phyloP scores from a whole-genome alignment of 1,140 invertebrate species.

The Drosophila nannoptera region DNA sequence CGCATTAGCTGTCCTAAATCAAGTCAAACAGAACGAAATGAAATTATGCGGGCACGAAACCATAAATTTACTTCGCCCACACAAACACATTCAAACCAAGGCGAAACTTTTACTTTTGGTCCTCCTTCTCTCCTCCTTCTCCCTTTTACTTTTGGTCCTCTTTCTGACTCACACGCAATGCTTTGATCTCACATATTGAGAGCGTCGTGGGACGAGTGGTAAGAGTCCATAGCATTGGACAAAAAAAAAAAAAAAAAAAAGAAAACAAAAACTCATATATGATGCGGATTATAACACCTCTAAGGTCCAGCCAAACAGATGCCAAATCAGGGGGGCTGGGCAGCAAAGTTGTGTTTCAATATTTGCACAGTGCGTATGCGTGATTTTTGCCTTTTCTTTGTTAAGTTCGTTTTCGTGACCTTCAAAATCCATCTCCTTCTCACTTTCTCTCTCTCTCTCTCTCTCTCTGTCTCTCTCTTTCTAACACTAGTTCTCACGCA shows the following conservation, averaged over 20 bases:
- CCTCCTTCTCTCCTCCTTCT: not conserved
- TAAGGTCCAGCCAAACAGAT: conserved; percentile 19
- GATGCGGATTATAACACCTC: conserved; percentile 31
- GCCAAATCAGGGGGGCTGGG: conserved; percentile 49
- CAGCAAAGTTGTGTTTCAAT: conserved; percentile 30
- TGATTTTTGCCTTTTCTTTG: conserved; percentile 46
- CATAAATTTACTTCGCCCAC: conserved; percentile 67
- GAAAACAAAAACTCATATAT: conserved; percentile 26
- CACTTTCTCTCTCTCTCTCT: not conserved
- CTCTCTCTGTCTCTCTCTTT: conserved; percentile 25
- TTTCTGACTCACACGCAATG: conserved; percentile 32
- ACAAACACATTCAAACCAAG: conserved; percentile 42
- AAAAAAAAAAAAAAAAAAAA: conserved; percentile 8
- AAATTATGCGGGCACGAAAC: conserved; percentile 69
- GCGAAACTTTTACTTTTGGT: conserved; percentile 41
- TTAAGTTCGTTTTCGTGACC: conserved; percentile 40
- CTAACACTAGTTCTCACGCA: conserved; percentile 44
- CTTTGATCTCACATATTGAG: conserved; percentile 59
- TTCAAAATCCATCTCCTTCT: conserved; percentile 3
- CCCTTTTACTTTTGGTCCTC: conserved; percentile 6
- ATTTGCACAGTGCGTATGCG: conserved; percentile 44
- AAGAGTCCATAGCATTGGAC: conserved; percentile 54
- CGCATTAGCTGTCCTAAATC: conserved; percentile 11
- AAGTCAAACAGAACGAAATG: conserved; percentile 54
- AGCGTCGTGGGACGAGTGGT: conserved; percentile 11